These are phyloP conservation scores for Zosterops lateralis DNA, from an alignment of 2,113 vertebrate species.

Conservation along the genomic window DNA sequence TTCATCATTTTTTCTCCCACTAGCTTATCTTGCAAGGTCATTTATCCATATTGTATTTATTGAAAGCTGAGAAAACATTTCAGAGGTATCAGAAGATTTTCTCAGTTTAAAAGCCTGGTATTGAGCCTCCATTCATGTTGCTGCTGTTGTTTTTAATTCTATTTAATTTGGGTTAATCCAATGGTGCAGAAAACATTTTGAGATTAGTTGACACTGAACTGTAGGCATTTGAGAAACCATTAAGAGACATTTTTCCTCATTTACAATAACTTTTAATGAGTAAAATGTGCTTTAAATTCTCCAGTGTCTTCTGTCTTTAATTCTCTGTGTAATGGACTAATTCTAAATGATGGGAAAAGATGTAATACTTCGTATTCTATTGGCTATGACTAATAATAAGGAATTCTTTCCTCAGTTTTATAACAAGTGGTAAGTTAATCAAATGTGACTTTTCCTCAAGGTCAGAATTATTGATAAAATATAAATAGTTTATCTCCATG, in stretches of 20 bases:
- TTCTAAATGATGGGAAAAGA: conserved; percentile 46
- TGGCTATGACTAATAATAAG: conserved; percentile 39
- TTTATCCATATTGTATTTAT: neutral
- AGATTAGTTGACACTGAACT: conserved; percentile 68
- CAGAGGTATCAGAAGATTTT: neutral
- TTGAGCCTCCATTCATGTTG: neutral
- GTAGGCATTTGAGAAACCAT: conserved; percentile 68
- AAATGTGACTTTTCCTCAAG: conserved; percentile 34
- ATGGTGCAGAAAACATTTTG: conserved; percentile 52
- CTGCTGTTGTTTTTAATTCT: conserved; percentile 22
- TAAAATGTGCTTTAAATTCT: conserved; percentile 70
- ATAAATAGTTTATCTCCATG: neutral
- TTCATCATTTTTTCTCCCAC: neutral
- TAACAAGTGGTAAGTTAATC: conserved; percentile 43
- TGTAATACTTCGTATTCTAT: conserved; percentile 28
- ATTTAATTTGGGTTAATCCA: conserved; percentile 60
- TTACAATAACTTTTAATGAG: conserved; percentile 71
- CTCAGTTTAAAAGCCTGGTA: neutral
- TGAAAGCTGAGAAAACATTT: neutral
- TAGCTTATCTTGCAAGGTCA: neutral
- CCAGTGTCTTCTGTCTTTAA: conserved; percentile 60
- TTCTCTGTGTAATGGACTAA: conserved; percentile 58
- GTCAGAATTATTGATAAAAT: conserved; percentile 44
- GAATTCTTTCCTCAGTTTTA: conserved; percentile 17
- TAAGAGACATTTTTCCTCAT: conserved; percentile 57